Conservation (phyloP, 53 echinoderm and acorn worm genomes). For the Stichopus horrens region DNA sequence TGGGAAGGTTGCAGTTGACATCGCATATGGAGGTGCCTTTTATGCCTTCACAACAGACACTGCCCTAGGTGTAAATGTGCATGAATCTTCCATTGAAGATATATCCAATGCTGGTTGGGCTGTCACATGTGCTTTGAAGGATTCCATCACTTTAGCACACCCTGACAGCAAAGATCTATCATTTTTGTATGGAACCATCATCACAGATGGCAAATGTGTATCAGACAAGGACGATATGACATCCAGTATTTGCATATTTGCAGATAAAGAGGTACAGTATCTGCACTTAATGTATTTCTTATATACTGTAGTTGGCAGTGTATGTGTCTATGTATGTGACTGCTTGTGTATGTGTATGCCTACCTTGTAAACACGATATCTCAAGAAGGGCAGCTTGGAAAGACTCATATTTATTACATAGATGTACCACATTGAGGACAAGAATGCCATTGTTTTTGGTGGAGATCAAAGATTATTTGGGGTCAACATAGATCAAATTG, state of each 20-base stretch:
- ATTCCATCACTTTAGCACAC: conserved; percentile 60
- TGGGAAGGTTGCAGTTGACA: conserved; percentile 77
- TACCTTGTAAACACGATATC: too few relatives aligned
- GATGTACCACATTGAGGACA: too few relatives aligned
- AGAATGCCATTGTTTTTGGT: too few relatives aligned
- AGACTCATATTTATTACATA: too few relatives aligned
- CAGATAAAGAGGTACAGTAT: conserved; percentile 69
- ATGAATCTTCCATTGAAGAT: conserved; percentile 50
- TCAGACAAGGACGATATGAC: conserved; percentile 61
- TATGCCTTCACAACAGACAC: conserved; percentile 76
- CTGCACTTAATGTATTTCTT: too few relatives aligned
- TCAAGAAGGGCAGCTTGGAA: too few relatives aligned
- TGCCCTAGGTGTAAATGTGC: conserved; percentile 66
- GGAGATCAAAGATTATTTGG: too few relatives aligned
- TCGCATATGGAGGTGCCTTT: conserved; percentile 93
- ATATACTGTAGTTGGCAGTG: too few relatives aligned
- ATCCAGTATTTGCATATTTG: conserved; percentile 76
- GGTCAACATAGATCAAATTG: too few relatives aligned
- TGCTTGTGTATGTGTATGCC: too few relatives aligned
- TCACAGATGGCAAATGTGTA: conserved; percentile 82
- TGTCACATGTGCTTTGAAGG: conserved; percentile 65
- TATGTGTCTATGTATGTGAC: too few relatives aligned
- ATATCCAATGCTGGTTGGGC: conserved; percentile 64
- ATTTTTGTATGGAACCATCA: conserved; percentile 84
- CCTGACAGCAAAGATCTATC: conserved; percentile 75